Evolutionary conservation across 2,888 invertebrate species (phyloP).

Genomic region (Synergus gifuensis): DNA sequence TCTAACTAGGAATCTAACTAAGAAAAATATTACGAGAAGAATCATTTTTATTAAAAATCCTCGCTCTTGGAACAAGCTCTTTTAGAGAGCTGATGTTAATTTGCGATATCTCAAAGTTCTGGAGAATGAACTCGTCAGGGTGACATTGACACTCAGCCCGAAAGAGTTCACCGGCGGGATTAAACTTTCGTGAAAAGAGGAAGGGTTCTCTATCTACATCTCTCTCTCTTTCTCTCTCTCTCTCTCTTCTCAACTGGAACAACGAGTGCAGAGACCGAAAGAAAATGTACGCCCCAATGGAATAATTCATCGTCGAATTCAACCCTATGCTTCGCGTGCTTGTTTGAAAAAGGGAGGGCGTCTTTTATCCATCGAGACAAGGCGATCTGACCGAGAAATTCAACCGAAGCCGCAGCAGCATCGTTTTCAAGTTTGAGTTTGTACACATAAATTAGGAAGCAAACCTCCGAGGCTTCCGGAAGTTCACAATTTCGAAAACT

Average conservation of each 20-base stretch:
- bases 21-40: no score
- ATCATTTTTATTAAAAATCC: background rate
- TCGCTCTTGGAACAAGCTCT: constrained; percentile 11
- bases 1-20: no score
- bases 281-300: constrained; percentile 70
- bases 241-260: constrained; percentile 44
- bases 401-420: background rate
- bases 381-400: constrained; percentile 24
- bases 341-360: constrained; percentile 61
- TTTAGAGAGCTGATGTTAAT: constrained; percentile 43
- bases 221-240: constrained; percentile 11
- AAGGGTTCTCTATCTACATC: constrained; percentile 51
- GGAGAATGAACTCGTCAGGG: constrained; percentile 23
- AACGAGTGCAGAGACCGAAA: constrained; percentile 60
- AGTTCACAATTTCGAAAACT: background rate
- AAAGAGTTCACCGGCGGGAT: constrained; percentile 54
- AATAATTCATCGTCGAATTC: constrained; percentile 71
- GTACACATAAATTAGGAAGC: background rate
- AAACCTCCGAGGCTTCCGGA: background rate
- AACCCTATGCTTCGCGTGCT: constrained; percentile 64
- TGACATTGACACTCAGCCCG: constrained; percentile 30
- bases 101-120: constrained; percentile 24
- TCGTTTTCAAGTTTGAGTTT: constrained; percentile 3
- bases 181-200: constrained; percentile 61
- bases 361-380: constrained; percentile 54